These are phyloP conservation scores for Drosophila ercepeae DNA, from an alignment of 1,140 invertebrate species.

Conservation along the genomic window DNA sequence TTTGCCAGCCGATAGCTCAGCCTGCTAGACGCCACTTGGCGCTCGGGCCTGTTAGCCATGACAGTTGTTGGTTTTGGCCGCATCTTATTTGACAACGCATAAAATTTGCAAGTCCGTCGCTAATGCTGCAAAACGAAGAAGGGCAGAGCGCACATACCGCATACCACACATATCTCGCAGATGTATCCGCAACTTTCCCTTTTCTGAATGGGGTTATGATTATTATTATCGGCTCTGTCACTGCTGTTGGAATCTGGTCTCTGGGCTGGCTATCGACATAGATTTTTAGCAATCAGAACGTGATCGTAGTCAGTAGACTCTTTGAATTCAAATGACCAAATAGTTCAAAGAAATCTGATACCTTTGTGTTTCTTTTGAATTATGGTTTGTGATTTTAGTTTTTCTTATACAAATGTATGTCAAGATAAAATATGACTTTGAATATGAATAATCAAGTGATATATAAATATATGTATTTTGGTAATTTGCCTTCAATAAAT, in stretches of 20 bases:
- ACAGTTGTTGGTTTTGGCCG: slow-evolving; percentile 60
- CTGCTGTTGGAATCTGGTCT: slow-evolving; percentile 31
- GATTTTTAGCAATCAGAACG: slow-evolving; percentile 22
- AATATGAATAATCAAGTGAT: too few species aligned
- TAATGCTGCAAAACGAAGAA: slow-evolving; percentile 22
- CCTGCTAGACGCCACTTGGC: slow-evolving; percentile 33
- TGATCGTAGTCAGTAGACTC: slow-evolving; percentile 43
- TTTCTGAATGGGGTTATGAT: slow-evolving; percentile 71
- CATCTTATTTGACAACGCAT: slow-evolving; percentile 62
- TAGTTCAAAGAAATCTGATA: background rate
- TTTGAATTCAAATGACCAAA: slow-evolving; percentile 31
- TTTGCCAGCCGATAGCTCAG: slow-evolving; percentile 39
- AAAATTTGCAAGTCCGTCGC: slow-evolving; percentile 68
- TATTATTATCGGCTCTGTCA: slow-evolving; percentile 53
- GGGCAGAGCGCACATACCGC: slow-evolving; percentile 44
- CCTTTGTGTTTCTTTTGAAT: background rate
- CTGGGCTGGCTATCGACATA: slow-evolving; percentile 9
- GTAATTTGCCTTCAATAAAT: too few species aligned
- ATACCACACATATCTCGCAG: slow-evolving; percentile 48
- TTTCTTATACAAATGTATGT: background rate
- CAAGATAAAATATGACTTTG: background rate
- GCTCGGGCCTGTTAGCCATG: slow-evolving; percentile 21
- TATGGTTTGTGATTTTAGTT: background rate
- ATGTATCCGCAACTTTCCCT: slow-evolving; percentile 75
- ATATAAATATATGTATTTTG: background rate